phyloP scores from a whole-genome alignment of 64 coral and sea anemone genomes.

The Stichodactyla mertensii region DNA sequence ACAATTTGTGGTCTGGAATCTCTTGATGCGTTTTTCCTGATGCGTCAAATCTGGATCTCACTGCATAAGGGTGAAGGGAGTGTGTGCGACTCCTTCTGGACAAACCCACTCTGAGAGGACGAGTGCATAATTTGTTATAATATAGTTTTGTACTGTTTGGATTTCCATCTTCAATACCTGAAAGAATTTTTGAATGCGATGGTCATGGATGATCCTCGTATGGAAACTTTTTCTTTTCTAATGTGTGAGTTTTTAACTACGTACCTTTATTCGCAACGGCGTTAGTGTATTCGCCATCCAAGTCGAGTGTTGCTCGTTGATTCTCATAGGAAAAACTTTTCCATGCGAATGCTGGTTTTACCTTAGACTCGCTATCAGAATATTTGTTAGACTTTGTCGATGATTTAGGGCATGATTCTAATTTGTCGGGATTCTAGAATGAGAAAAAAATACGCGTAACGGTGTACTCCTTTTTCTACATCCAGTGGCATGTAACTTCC shows the following conservation, averaged over 20 bases:
- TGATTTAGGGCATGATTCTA: background rate
- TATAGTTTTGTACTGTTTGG: background rate
- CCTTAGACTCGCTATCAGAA: background rate
- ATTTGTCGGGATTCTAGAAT: background rate
- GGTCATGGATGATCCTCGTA: background rate
- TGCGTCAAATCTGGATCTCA: background rate
- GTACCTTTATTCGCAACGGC: background rate
- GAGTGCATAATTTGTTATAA: conserved; percentile 26
- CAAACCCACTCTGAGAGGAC: conserved; percentile 54
- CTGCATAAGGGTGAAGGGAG: conserved; percentile 32
- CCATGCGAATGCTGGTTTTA: background rate
- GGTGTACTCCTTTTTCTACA: background rate
- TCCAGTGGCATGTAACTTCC: background rate
- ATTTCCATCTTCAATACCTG: background rate
- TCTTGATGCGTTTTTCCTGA: background rate
- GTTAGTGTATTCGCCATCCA: background rate
- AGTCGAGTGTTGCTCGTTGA: conserved; percentile 1
- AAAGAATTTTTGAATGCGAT: background rate
- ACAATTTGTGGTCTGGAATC: background rate
- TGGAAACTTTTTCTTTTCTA: background rate
- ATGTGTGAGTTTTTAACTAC: background rate
- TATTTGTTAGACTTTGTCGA: background rate
- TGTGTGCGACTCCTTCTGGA: conserved; percentile 39
- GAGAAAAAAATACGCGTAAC: background rate
- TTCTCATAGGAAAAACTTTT: background rate